Evolutionary conservation across 1,140 invertebrate genomes (phyloP).

Genomic region (Thaumatotibia leucotreta): DNA sequence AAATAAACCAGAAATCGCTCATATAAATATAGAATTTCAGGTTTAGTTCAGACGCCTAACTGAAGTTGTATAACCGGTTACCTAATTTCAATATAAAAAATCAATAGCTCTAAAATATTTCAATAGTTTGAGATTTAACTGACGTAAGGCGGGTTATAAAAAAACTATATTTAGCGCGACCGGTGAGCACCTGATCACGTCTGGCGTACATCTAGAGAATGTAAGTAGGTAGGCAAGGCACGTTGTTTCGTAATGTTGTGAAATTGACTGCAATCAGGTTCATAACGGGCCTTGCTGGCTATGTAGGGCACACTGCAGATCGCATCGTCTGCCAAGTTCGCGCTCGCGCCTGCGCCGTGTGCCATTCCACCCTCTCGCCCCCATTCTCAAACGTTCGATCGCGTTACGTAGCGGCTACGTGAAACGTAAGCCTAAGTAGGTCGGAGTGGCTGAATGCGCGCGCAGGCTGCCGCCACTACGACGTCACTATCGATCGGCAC

Average conservation of each 20-base stretch:
- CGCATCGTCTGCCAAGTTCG: slow-evolving; percentile 38
- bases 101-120: too few species aligned
- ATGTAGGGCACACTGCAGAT: slow-evolving; percentile 44
- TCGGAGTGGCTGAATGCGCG: slow-evolving; percentile 54
- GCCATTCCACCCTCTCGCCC: slow-evolving; percentile 25
- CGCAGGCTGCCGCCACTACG: slow-evolving; percentile 48
- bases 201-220: too few species aligned
- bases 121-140: too few species aligned
- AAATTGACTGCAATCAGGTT: slow-evolving; percentile 24
- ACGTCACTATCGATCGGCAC: slow-evolving; percentile 74
- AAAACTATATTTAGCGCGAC: neutral
- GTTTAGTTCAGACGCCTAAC: too few species aligned
- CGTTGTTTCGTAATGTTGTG: slow-evolving; percentile 33
- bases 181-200: neutral
- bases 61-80: too few species aligned
- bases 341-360: slow-evolving; percentile 36
- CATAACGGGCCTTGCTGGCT: slow-evolving; percentile 29
- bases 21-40: too few species aligned
- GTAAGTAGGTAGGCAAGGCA: neutral
- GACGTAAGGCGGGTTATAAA: neutral
- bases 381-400: slow-evolving; percentile 50
- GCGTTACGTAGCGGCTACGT: slow-evolving; percentile 67
- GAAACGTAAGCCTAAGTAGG: slow-evolving; percentile 71
- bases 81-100: too few species aligned
- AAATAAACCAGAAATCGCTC: too few species aligned